These are phyloP conservation scores for Anguilla anguilla DNA, from an alignment of 2,797 vertebrate species.

Conservation along the genomic window DNA sequence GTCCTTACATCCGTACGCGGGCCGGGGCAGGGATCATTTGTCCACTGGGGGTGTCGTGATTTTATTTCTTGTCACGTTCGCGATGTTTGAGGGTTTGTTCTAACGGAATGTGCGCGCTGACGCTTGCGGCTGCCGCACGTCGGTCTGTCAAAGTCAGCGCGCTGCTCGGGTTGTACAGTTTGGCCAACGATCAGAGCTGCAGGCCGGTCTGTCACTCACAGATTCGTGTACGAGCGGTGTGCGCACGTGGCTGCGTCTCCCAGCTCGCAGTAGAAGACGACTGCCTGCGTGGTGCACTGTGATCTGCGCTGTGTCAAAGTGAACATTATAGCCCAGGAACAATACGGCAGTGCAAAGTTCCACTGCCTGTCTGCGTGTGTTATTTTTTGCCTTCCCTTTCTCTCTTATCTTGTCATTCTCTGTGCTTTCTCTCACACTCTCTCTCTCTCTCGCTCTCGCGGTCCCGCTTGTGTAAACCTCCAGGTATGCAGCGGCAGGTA, in stretches of 20 bases:
- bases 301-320: background rate
- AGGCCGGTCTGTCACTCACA: background rate
- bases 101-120: background rate
- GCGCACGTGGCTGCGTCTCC: background rate
- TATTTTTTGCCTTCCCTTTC: no score
- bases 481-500: conserved; percentile 32
- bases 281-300: background rate
- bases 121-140: background rate
- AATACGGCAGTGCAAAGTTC: background rate
- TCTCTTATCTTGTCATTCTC: conserved; percentile 1
- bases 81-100: background rate
- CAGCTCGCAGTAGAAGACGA: background rate
- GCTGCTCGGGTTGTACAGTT: background rate
- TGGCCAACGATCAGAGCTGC: background rate
- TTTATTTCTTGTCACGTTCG: background rate
- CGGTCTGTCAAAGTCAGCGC: background rate
- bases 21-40: background rate
- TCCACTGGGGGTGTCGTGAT: background rate
- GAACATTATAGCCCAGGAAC: background rate
- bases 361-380: conserved; percentile 27
- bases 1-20: background rate
- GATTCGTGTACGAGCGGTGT: background rate
- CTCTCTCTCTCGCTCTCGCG: background rate
- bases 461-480: conserved; percentile 8
- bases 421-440: no score